Evolutionary conservation across 2,113 vertebrate genomes (phyloP), one percentile per base, ranked within the genome.

Genomic region (Hypomesus transpacificus): DNA sequence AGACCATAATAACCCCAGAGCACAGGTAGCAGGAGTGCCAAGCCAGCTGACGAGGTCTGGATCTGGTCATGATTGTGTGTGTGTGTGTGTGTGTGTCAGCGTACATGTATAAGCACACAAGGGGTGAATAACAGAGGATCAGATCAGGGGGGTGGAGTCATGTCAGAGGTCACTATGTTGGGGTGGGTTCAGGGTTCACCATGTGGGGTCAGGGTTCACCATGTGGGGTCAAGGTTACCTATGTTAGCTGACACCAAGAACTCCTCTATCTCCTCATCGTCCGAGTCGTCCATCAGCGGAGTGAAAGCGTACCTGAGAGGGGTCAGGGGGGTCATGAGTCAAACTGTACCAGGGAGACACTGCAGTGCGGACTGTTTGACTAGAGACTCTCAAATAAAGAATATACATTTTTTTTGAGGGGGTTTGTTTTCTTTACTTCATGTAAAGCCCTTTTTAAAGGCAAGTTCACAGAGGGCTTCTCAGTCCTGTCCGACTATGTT

Each of bases 201-300:
- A 53, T 17, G 52, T 53, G 52, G 13, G 13, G 17, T 53, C 31
- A 6, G 31, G 31, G 3, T 31, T 56, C n/a, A 56, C 60, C n/a
- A 16, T 17, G 24, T 21, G 22, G 24, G 17, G 16, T 22, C 18
- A 31, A 20, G 80, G 83, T 62, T 84, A 94, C 94, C 90, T 31
- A 94, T 24, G 82, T 95, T 94, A 78, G 89, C 26, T 78, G 93
- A 92, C 31, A 94, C 88, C 13, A 92, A 75, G 71, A 93, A 95
- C 81, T 95, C 94, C 76, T 95, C 94, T 13, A 93, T 89, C 81
- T 95, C 94, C 86, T 96, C 94, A 66, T 96, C 94, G 58, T 95
- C 94, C 0, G 94, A 94, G 82, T 95, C 94, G 70, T 96, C 94
- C 0, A 96, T 95, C 74, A 96, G 87, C 39, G 94, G 94, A 21